Conservation (phyloP, 2,113 vertebrate genomes). For the Ciconia maguari region DNA sequence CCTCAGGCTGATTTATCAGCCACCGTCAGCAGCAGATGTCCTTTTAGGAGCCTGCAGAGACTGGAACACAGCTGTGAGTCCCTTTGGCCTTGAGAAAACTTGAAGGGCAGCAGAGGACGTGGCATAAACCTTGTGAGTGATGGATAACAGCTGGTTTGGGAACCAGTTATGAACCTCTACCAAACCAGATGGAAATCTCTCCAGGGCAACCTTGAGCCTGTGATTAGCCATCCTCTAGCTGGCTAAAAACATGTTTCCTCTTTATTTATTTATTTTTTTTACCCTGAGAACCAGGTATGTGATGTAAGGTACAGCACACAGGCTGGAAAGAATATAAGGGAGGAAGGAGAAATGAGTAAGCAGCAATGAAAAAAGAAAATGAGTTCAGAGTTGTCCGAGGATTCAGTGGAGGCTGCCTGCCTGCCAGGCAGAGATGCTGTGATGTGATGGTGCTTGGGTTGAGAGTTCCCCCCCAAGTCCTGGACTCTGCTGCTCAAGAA, state of each 20-base stretch:
- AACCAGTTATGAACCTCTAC: background rate
- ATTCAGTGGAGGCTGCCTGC: background rate
- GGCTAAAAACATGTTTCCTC: background rate
- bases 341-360: background rate
- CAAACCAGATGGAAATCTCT: conserved; percentile 2
- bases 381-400: background rate
- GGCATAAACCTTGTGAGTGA: background rate
- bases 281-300: background rate
- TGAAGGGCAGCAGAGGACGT: background rate
- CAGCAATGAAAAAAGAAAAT: background rate
- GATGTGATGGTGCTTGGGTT: fast-evolving
- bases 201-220: background rate
- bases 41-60: conserved; percentile 24
- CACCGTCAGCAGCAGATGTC: conserved; percentile 26
- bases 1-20: conserved; percentile 2
- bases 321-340: background rate
- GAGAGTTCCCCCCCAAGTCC: background rate
- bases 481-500: background rate
- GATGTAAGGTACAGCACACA: background rate
- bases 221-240: background rate
- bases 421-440: background rate
- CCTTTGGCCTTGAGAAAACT: background rate
- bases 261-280: no score
- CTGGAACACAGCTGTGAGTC: background rate
- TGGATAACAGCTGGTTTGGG: conserved; percentile 2